phyloP scores from a whole-genome alignment of 2,113 vertebrate genomes.

The Bos indicus region DNA sequence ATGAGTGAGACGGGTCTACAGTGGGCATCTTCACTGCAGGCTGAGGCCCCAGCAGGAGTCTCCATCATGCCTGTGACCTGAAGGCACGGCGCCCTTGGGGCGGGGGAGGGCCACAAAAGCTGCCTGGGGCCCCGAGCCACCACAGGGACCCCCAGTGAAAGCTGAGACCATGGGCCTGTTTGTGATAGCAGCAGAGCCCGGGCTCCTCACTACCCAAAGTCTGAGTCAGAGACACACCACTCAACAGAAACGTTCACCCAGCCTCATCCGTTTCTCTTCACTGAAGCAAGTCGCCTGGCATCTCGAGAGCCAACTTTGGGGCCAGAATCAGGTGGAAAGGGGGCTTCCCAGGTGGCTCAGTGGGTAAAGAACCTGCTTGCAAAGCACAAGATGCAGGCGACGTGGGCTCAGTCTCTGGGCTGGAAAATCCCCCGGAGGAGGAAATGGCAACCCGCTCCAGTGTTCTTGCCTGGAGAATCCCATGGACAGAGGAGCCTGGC shows the following conservation, averaged over 20 bases:
- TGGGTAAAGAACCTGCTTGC: neutral
- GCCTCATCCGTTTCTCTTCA: neutral
- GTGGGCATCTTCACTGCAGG: neutral
- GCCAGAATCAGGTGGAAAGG: neutral
- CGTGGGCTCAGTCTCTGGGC: neutral
- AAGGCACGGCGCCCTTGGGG: neutral
- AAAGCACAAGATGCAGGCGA: neutral
- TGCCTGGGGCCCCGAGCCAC: neutral
- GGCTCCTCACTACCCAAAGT: neutral
- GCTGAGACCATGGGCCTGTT: fast-evolving
- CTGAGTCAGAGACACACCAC: neutral
- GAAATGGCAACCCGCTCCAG: neutral
- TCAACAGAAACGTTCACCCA: neutral
- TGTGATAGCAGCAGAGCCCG: fast-evolving
- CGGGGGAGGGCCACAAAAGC: neutral
- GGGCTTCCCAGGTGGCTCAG: neutral
- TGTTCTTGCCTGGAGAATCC: neutral
- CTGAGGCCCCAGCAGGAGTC: neutral
- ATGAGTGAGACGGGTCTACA: neutral
- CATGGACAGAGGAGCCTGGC: neutral
- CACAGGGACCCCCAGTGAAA: fast-evolving
- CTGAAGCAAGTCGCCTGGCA: neutral
- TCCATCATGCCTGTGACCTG: neutral
- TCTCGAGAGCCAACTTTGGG: neutral
- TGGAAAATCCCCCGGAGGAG: neutral